Evolutionary conservation across 64 coral and sea anemone species (phyloP), one percentile per base, ranked within the genome.

Genomic region (Montipora foliosa): DNA sequence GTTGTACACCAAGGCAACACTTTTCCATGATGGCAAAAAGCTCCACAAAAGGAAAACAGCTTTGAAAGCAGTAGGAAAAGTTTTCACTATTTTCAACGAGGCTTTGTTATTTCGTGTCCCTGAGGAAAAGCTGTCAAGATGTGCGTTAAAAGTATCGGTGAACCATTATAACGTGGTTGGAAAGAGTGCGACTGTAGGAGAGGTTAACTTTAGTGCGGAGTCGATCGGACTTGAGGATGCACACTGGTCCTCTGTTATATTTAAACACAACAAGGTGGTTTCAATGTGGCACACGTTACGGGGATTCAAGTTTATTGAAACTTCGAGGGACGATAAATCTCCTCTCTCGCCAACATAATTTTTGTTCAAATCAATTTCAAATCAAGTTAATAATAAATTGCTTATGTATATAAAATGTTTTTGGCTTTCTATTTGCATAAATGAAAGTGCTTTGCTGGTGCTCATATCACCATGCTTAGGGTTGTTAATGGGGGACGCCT

Each of bases 281-380:
- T 86, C 95, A 2, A 97, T 97, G 95, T 97, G 95, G 95, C 95
- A 97, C 69, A 95, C 91, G 3, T 66, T 97, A 48, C 80, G 90
- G 20, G 95, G 95, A 6, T 97, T 97, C 67, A 97, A 94, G 20
- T 97, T 95, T 69, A 78, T 90, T 22, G 93, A 95, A 44, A 81
- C 89, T 22, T 15, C 57, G 1, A 83, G 83, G 45, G 93, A 87
- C 11, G 95, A 97, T 19, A 91, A 77, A 80, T 57, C 91, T 52
- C 84, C 88, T 47, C 84, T 84, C 3, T 88, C 76, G 25, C 95
- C 92, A n/a, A 79, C 17, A 51, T 85, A 71, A 53, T 14, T 7
- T 37, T 1, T 37, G 29, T 21, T 71, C 19, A 71, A 71, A 71
- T 71, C 4, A 71, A 71, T 37, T 21, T 71, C 19, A 71, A 71